phyloP scores from a whole-genome alignment of 2,888 invertebrate genomes.

The Scelioninae gen. 2 region DNA sequence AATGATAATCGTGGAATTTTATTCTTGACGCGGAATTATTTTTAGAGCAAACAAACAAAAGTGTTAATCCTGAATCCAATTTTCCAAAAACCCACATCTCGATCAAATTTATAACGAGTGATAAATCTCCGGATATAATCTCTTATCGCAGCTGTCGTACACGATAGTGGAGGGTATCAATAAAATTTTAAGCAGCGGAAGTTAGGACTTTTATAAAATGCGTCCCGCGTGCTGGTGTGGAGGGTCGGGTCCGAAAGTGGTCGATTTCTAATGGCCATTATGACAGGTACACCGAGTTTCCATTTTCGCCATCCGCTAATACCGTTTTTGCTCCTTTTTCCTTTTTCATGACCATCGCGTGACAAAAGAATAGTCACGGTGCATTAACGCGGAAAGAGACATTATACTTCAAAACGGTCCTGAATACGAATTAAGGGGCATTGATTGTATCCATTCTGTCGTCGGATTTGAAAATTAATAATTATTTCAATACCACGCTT shows the following conservation, averaged over 20 bases:
- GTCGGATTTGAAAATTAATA: no score
- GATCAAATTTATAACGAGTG: constrained; percentile 7
- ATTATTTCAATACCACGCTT: no score
- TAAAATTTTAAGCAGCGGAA: constrained; percentile 46
- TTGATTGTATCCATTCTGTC: no score
- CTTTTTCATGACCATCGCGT: constrained; percentile 50
- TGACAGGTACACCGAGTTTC: constrained; percentile 74
- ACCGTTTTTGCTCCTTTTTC: constrained; percentile 62
- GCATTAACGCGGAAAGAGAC: constrained; percentile 42
- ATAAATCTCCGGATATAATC: constrained; percentile 27
- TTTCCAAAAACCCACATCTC: constrained; percentile 2
- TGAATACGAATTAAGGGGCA: constrained; percentile 35
- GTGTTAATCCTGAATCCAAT: neutral
- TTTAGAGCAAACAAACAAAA: neutral
- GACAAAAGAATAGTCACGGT: constrained; percentile 50
- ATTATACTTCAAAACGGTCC: constrained; percentile 25
- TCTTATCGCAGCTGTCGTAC: constrained; percentile 8
- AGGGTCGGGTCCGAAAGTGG: constrained; percentile 50
- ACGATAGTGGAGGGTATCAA: constrained; percentile 26
- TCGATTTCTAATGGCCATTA: constrained; percentile 68
- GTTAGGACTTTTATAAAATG: constrained; percentile 62
- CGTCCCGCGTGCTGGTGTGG: constrained; percentile 61
- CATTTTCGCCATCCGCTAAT: constrained; percentile 69
- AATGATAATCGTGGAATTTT: neutral
- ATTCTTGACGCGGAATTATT: no score